A percentile compares a stretch with the other conserved stretches of the same genome.
Evolutionary conservation across 2,888 invertebrate species (phyloP).

Genomic region (Mesochorus sp.): DNA sequence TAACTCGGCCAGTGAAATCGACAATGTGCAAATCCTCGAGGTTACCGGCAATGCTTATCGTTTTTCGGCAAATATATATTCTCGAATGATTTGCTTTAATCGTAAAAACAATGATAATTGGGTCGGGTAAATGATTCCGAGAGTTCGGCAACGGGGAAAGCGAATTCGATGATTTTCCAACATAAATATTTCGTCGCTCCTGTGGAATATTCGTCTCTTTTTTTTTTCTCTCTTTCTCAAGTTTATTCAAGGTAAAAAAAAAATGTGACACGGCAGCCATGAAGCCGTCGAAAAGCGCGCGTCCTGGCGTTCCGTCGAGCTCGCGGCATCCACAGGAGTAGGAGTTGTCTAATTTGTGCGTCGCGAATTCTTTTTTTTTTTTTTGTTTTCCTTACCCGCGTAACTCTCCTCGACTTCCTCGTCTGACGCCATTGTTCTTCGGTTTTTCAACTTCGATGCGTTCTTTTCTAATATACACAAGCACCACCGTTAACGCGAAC

Average conservation of each 20-base stretch:
- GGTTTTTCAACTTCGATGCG: conserved; percentile 34
- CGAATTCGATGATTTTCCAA: background rate
- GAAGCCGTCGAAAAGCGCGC: conserved; percentile 76
- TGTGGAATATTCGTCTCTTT: background rate
- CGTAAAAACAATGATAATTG: no score
- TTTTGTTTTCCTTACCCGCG: conserved; percentile 87
- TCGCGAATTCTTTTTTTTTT: conserved; percentile 29
- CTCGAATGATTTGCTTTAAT: no score
- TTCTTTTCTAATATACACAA: no score
- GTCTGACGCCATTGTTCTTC: conserved; percentile 92
- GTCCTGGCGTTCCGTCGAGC: conserved; percentile 69
- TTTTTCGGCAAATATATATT: no score
- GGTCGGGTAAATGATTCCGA: conserved; percentile 7
- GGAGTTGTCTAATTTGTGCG: conserved; percentile 17
- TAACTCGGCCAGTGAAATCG: no score
- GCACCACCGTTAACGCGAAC: no score
- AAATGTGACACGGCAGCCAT: conserved; percentile 79
- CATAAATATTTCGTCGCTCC: background rate
- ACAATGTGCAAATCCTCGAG: no score
- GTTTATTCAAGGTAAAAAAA: conserved; percentile 6
- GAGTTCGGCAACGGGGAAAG: background rate
- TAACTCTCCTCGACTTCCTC: conserved; percentile 94
- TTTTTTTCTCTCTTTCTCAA: conserved; percentile 10
- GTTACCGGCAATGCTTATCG: background rate
- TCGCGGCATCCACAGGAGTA: conserved; percentile 40